Percentiles rank a stretch among this genome's conserved stretches.
Evolutionary conservation across 2,113 vertebrate genomes (phyloP).

Genomic region (Apeltes quadracus): DNA sequence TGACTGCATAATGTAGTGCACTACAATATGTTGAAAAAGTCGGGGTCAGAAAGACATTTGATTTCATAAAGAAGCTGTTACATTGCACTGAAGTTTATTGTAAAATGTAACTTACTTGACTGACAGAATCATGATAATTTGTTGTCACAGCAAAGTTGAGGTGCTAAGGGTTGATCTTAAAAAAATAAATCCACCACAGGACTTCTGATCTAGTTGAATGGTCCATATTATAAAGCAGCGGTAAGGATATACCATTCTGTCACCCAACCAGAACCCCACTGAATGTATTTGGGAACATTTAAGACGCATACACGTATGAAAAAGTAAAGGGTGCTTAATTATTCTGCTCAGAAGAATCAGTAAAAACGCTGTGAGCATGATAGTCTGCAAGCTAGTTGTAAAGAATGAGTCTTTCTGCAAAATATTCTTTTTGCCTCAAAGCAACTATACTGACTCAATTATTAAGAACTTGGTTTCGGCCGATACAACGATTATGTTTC

Average conservation of each 20-base stretch:
- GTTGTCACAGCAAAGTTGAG: no score
- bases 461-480: neutral
- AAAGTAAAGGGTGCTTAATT: neutral
- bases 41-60: neutral
- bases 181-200: neutral
- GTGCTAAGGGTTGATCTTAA: no score
- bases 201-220: conserved; percentile 1
- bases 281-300: neutral
- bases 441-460: neutral
- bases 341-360: neutral
- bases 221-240: neutral
- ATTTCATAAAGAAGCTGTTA: neutral
- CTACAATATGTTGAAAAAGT: neutral
- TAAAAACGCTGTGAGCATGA: neutral
- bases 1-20: neutral
- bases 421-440: neutral
- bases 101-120: neutral
- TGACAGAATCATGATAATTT: conserved; percentile 1
- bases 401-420: neutral
- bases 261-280: neutral
- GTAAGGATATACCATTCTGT: neutral
- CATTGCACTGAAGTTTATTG: neutral
- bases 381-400: neutral
- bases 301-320: neutral
- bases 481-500: neutral